Percentiles rank a stretch among this genome's conserved stretches.
Conservation (phyloP, 37 sponge, comb jelly and placozoan species). For the Theonella swinhoei region DNA sequence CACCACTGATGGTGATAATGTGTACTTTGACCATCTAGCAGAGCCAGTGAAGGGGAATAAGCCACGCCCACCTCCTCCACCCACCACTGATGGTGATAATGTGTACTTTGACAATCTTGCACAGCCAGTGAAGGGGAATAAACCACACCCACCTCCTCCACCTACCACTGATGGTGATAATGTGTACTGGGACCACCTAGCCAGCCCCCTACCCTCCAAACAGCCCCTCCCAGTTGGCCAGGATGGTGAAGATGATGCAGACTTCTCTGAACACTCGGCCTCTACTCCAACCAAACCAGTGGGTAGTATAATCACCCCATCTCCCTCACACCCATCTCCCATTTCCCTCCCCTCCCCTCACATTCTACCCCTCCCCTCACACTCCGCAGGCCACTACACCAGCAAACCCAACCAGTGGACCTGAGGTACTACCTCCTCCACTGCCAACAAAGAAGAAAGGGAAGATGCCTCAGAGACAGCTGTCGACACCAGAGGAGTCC, state of each 20-base stretch:
- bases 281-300: too few species aligned
- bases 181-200: neutral
- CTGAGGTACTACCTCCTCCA: conserved; percentile 12
- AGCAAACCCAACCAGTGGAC: too few species aligned
- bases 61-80: neutral
- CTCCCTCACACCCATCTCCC: neutral
- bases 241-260: neutral
- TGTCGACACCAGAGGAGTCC: neutral
- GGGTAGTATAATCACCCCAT: neutral
- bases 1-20: neutral
- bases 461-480: neutral
- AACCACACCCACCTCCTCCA: neutral
- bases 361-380: neutral
- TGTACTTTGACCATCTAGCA: neutral
- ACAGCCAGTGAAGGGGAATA: neutral
- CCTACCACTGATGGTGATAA: neutral
- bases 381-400: neutral
- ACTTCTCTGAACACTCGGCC: neutral
- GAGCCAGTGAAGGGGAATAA: neutral
- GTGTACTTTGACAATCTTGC: neutral
- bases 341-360: neutral
- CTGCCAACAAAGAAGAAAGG: conserved; percentile 21
- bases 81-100: neutral
- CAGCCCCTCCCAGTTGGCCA: neutral
- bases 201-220: neutral